Evolutionary conservation across 2,797 vertebrate genomes (phyloP).

Genomic region (Halcyon badia): DNA sequence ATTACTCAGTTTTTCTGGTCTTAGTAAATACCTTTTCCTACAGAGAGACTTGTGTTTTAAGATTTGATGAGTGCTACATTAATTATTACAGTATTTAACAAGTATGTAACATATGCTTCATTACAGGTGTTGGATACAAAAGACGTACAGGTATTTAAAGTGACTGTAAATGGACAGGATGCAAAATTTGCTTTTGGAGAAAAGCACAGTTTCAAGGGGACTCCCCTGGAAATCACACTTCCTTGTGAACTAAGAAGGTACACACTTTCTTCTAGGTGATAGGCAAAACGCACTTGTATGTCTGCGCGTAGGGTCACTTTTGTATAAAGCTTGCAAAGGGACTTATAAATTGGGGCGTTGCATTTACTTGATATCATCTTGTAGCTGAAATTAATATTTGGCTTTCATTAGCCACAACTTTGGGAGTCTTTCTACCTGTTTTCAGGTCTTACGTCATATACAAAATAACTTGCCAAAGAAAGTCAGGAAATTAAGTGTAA

Average conservation of each 20-base stretch:
- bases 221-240: slow-evolving; percentile 88
- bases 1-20: not conserved
- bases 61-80: not conserved
- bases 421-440: not conserved
- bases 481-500: accelerated
- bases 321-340: not conserved
- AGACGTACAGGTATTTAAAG: slow-evolving; percentile 87
- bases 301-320: not conserved
- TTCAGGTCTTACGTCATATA: not conserved
- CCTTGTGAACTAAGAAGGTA: slow-evolving; percentile 92
- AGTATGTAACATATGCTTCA: not conserved
- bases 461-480: not conserved
- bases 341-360: not conserved
- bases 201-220: slow-evolving; percentile 91
- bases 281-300: not conserved
- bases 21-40: not conserved
- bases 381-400: not conserved
- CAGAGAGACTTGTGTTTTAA: not conserved
- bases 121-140: slow-evolving; percentile 91
- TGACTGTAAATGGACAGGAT: slow-evolving; percentile 86
- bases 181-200: slow-evolving; percentile 87
- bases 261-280: not conserved
- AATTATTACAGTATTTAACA: not conserved
- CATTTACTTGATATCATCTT: not conserved
- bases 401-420: not conserved